Evolutionary conservation across 2,888 invertebrate genomes (phyloP).

Genomic region (Diarsia mendica): DNA sequence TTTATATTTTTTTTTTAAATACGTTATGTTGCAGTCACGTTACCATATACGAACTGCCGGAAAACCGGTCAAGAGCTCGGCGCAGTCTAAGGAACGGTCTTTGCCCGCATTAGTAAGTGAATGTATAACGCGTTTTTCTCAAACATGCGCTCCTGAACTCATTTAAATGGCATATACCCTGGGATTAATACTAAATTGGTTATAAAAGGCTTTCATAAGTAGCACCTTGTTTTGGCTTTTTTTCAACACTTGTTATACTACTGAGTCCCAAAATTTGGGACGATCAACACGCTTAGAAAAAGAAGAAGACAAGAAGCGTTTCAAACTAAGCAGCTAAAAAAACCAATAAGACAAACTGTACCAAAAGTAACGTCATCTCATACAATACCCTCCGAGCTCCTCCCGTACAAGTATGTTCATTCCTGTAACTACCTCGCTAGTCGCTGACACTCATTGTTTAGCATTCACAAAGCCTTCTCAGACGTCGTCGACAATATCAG

Average conservation of each 20-base stretch:
- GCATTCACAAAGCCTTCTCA: constrained; percentile 42
- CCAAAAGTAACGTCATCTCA: not conserved
- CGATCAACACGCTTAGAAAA: not conserved
- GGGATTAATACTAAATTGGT: not conserved
- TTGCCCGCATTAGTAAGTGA: not conserved
- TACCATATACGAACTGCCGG: not conserved
- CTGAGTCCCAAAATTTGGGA: not conserved
- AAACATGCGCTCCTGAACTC: not conserved
- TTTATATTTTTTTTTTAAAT: no score
- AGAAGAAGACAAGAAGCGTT: not conserved
- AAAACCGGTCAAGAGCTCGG: not conserved
- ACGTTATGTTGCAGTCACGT: not conserved
- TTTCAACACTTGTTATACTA: not conserved
- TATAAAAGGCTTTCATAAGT: not conserved
- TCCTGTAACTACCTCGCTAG: not conserved
- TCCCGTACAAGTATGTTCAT: not conserved
- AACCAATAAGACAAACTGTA: not conserved
- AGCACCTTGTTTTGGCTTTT: not conserved
- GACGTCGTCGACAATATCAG: constrained; percentile 45
- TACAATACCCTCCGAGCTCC: not conserved
- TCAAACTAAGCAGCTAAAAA: not conserved
- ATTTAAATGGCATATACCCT: not conserved
- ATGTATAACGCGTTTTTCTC: not conserved
- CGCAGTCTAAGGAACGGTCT: not conserved
- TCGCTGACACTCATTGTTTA: constrained; percentile 42